Conservation (phyloP, 1,140 invertebrate species). For the Dendrolimus punctatus region DNA sequence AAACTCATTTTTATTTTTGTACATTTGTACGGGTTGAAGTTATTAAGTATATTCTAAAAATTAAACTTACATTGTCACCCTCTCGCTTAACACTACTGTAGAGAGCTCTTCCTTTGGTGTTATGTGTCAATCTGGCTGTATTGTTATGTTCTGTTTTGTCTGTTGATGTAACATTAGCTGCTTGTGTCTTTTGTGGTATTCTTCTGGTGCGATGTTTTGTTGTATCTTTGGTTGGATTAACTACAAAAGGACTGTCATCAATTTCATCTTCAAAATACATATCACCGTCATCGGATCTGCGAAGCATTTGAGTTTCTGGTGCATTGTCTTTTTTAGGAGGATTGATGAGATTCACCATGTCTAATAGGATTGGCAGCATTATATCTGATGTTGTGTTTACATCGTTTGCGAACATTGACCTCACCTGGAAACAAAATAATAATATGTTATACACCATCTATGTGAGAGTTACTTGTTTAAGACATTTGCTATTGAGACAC, state of each 20-base stretch:
- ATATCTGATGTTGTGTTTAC: constrained; percentile 69
- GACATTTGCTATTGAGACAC: no score
- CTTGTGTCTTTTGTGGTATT: constrained; percentile 9
- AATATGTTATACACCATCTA: background rate
- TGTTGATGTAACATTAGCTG: constrained; percentile 5
- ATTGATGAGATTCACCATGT: constrained; percentile 77
- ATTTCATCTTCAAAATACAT: constrained; percentile 5
- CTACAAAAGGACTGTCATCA: background rate
- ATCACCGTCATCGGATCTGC: constrained; percentile 50
- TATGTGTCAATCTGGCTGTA: background rate
- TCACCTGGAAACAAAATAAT: constrained; percentile 61
- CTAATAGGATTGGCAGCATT: constrained; percentile 75
- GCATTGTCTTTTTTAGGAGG: constrained; percentile 43
- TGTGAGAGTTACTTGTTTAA: background rate
- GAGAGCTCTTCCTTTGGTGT: background rate
- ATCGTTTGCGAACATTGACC: constrained; percentile 73
- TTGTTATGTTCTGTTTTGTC: constrained; percentile 12
- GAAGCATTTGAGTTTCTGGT: constrained; percentile 50
- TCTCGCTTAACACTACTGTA: constrained; percentile 8
- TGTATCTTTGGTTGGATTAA: constrained; percentile 4
- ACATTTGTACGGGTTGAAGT: no score
- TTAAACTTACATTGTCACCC: no score
- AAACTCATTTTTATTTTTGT: no score
- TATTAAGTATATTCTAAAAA: no score
- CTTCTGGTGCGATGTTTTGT: constrained; percentile 9